These are phyloP conservation scores for Puntigrus tetrazona DNA, from an alignment of 2,113 vertebrate genomes.

Conservation along the genomic window DNA sequence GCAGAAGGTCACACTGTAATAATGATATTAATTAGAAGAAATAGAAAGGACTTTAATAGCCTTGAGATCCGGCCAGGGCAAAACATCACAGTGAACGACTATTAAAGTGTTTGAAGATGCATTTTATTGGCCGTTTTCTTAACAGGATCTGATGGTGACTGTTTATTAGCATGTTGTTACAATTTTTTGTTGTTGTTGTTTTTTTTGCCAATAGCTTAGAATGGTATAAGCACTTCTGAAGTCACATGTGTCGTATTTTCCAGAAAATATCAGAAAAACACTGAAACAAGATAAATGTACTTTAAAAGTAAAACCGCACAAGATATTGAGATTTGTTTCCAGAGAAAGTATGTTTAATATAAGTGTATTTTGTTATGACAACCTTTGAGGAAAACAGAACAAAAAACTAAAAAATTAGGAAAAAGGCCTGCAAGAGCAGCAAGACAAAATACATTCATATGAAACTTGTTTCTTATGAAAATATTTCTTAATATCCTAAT, in stretches of 20 bases:
- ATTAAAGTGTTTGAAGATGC: neutral
- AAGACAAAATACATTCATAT: neutral
- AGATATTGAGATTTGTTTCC: neutral
- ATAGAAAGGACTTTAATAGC: neutral
- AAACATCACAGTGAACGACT: neutral
- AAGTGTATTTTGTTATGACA: neutral
- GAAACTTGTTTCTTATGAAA: neutral
- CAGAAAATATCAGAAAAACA: neutral
- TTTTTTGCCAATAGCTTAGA: neutral
- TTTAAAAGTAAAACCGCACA: neutral
- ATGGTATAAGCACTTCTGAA: neutral
- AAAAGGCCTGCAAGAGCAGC: neutral
- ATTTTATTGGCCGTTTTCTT: neutral
- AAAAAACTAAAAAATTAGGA: too few species aligned
- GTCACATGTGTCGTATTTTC: neutral
- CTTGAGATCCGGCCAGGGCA: conserved; percentile 7
- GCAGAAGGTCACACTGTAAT: conserved; percentile 20
- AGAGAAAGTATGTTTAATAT: neutral
- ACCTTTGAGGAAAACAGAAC: neutral
- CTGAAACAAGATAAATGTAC: neutral
- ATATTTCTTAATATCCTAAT: neutral
- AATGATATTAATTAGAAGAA: conserved; percentile 16
- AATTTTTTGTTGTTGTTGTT: too few species aligned
- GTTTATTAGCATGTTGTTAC: too few species aligned
- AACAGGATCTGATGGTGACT: neutral